Base-by-base conservation (phyloP, 92 coral and sea anemone genomes). In the Virgularia gustaviana region DNA sequence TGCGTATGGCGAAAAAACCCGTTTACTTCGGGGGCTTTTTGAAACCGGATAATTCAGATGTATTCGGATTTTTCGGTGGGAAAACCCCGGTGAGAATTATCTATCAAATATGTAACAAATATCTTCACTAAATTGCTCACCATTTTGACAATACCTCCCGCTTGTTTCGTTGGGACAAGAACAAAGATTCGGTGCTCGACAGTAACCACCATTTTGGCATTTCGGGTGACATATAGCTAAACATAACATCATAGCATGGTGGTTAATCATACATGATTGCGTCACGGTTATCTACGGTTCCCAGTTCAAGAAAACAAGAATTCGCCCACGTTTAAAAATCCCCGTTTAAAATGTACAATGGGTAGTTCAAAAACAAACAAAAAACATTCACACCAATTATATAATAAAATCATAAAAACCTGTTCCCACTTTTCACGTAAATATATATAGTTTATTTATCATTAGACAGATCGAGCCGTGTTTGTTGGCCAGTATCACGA, bases 91-190 rank as follows among this genome's bases (percentile, higher is more conserved):
- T 39, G 45, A 39, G 15, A 39, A 7, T 7, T 39, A 39, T 39
- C 15, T 39, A 15, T 8, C 15, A 39, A 39, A 39, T 7, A 39
- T 15, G 55, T 47, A 20, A 15, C 12, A 24, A 30, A 57, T 12
- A 60, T 60, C 18, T n/a, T 72, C 30, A 28, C 29, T n/a, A 23
- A 9, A 39, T 12, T 19, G 39, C 55, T 42, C 49, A 75, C 78
- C 82, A 18, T 81, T 36, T 62, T 92, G 94, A 49, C 75, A 68
- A 49, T 51, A 51, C n/a, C 44, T 51, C 30, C 75, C 75, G 22
- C 75, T 68, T 32, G 75, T 49, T 51, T 68, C 36, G 56, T 68
- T 68, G 33, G 75, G 75, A 31, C 75, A 68, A 6, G 75, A 49
- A 51, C 75, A 68, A 20, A 42, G 36, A 33, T 68, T 68, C 11